These are phyloP conservation scores for Cataglyphis livida DNA, from an alignment of 2,888 invertebrate species.

Conservation along the genomic window DNA sequence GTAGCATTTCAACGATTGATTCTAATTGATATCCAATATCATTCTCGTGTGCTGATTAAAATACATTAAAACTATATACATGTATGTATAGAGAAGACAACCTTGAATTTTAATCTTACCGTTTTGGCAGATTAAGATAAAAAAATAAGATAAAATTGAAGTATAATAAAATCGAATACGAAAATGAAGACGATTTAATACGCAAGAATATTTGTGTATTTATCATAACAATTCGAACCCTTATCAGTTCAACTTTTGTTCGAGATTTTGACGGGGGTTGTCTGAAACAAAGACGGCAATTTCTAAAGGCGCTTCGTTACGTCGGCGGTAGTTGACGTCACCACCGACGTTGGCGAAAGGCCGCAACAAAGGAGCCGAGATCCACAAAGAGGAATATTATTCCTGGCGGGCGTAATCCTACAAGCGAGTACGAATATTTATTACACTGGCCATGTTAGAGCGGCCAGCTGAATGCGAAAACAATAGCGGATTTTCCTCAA, in stretches of 20 bases:
- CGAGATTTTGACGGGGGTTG: conserved; percentile 70
- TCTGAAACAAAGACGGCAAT: conserved; percentile 74
- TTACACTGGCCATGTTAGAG: conserved; percentile 78
- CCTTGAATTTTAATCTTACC: neutral
- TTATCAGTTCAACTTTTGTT: conserved; percentile 62
- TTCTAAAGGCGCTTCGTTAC: conserved; percentile 77
- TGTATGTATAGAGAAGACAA: neutral
- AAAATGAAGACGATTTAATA: neutral
- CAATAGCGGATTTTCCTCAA: conserved; percentile 78
- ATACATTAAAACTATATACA: neutral
- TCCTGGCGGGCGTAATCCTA: conserved; percentile 80
- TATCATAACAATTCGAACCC: conserved; percentile 62
- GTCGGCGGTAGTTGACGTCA: conserved; percentile 69
- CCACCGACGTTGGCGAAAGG: conserved; percentile 68
- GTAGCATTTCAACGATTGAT: neutral
- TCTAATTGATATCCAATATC: neutral
- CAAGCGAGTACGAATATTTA: conserved; percentile 81
- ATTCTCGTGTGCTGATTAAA: neutral
- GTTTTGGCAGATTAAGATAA: neutral
- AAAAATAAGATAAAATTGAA: neutral
- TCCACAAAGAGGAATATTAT: conserved; percentile 82
- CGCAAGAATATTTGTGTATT: conserved; percentile 43
- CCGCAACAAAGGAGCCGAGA: conserved; percentile 76
- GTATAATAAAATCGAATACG: neutral
- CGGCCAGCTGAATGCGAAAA: conserved; percentile 78